These are phyloP conservation scores for Neolamprologus kungweensis DNA, from an alignment of 2,113 vertebrate species.

Conservation along the genomic window DNA sequence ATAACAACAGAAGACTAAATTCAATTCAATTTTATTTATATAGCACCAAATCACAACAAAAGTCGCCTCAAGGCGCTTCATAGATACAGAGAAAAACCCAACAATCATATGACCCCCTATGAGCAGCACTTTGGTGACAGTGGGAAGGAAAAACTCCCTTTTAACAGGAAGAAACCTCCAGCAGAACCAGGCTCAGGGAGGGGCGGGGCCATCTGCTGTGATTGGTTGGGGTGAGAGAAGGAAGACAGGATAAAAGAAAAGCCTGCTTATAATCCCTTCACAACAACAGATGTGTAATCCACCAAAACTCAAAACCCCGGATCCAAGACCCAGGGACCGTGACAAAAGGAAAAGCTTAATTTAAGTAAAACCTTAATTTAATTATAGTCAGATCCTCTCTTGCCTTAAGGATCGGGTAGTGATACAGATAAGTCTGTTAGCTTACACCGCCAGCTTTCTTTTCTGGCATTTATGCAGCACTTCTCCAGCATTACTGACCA, in stretches of 20 bases:
- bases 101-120: too few relatives aligned
- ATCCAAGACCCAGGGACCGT: neutral
- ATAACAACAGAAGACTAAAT: neutral
- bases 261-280: neutral
- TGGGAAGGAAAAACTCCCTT: too few relatives aligned
- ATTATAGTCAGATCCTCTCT: neutral
- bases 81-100: too few relatives aligned
- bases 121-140: too few relatives aligned
- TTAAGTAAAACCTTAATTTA: neutral
- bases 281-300: neutral
- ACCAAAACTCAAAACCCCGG: neutral
- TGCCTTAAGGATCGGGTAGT: neutral
- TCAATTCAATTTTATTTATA: too few relatives aligned
- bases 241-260: neutral
- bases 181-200: too few relatives aligned
- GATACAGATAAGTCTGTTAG: neutral
- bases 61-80: too few relatives aligned
- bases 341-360: neutral
- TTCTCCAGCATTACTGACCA: neutral
- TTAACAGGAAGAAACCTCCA: too few relatives aligned
- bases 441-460: neutral
- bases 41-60: too few relatives aligned
- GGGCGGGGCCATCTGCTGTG: too few relatives aligned
- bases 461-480: fast-evolving
- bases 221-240: too few relatives aligned